These are phyloP conservation scores for Channallabes apus DNA, from an alignment of 2,797 vertebrate species.

Conservation along the genomic window DNA sequence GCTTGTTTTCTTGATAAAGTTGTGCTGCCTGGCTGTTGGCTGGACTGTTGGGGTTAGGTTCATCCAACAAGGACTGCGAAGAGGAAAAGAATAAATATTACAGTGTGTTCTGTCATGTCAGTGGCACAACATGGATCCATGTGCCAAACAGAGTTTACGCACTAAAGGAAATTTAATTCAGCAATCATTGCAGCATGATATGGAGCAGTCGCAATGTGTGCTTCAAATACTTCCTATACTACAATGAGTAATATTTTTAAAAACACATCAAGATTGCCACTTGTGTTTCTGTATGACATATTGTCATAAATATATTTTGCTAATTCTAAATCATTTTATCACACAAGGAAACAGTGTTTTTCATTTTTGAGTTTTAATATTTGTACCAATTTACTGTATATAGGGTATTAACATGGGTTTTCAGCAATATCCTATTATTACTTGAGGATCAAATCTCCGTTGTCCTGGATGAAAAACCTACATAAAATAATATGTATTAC, in stretches of 20 bases:
- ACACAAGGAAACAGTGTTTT: not conserved
- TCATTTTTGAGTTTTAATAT: not conserved
- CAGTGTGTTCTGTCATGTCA: not conserved
- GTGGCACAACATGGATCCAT: not conserved
- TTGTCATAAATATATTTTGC: not conserved
- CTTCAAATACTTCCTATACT: not conserved
- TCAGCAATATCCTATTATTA: not conserved
- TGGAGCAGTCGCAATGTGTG: not conserved
- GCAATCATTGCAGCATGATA: not conserved
- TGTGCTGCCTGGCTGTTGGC: slow-evolving; percentile 98
- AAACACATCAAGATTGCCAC: not conserved
- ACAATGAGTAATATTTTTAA: not conserved
- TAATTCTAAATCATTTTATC: not conserved
- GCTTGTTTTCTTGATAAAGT: slow-evolving; percentile 98
- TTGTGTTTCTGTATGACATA: not conserved
- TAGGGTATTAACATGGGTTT: not conserved
- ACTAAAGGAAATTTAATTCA: not conserved
- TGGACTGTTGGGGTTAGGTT: slow-evolving; percentile 98
- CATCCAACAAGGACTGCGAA: slow-evolving; percentile 90
- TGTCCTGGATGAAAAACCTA: not conserved
- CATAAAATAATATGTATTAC: not conserved
- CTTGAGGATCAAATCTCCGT: not conserved
- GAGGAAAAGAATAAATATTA: not conserved
- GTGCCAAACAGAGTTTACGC: not conserved
- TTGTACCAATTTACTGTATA: not conserved